A percentile compares a stretch with the other conserved stretches of the same genome.
These are phyloP conservation scores for Lepidochitona cinerea DNA, from an alignment of 2,888 invertebrate genomes.

Conservation along the genomic window DNA sequence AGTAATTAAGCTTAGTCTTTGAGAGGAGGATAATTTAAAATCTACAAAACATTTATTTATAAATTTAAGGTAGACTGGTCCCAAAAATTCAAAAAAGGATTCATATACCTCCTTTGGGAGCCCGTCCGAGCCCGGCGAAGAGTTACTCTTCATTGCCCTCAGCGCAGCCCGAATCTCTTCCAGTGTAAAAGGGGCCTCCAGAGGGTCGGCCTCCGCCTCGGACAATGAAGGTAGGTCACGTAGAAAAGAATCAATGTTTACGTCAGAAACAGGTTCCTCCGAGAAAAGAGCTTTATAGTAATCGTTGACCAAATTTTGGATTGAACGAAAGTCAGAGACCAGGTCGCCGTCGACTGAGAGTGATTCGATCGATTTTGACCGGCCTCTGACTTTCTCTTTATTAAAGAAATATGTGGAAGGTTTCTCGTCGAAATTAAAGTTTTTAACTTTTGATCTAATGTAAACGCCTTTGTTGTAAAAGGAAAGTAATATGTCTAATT, in stretches of 20 bases:
- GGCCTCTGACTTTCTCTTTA: not conserved
- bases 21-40: not conserved
- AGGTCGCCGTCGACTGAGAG: not conserved
- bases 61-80: not conserved
- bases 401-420: constrained; percentile 5
- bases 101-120: constrained; percentile 10
- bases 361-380: not conserved
- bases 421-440: constrained; percentile 6
- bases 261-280: not conserved
- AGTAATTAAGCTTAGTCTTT: constrained; percentile 9
- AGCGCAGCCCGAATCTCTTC: constrained; percentile 6
- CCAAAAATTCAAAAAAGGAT: constrained; percentile 7
- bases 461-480: no score
- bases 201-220: no score
- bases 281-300: constrained; percentile 7
- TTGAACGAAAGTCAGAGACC: not conserved
- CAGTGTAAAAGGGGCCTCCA: not conserved
- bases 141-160: not conserved
- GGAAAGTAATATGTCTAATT: no score
- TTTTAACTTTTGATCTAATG: not conserved
- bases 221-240: constrained; percentile 3
- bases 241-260: not conserved
- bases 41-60: not conserved
- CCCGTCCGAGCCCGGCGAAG: constrained; percentile 11
- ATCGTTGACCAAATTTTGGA: not conserved